Percentiles rank a stretch among this genome's conserved stretches.
Conservation (phyloP, 2,113 vertebrate genomes). For the Poecile atricapillus region DNA sequence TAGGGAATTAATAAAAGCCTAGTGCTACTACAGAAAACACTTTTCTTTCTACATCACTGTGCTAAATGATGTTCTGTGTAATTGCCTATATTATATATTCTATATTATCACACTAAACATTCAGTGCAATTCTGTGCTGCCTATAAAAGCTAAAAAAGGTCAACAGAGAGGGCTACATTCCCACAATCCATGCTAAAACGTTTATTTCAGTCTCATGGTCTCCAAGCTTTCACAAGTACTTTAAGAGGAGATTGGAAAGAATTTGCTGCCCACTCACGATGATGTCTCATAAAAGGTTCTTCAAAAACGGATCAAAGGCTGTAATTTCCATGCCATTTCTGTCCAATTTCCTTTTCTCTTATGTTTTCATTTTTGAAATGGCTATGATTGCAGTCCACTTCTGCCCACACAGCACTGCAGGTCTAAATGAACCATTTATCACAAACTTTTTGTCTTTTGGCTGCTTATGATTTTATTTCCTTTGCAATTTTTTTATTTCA, state of each 20-base stretch:
- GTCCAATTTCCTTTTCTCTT: conserved; percentile 78
- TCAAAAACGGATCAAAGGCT: conserved; percentile 75
- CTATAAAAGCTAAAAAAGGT: conserved; percentile 53
- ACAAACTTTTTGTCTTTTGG: conserved; percentile 74
- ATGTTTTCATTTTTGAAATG: conserved; percentile 77
- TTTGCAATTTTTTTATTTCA: conserved; percentile 63
- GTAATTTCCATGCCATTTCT: conserved; percentile 80
- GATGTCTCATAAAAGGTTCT: conserved; percentile 72
- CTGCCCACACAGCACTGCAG: conserved; percentile 74
- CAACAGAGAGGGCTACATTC: conserved; percentile 25
- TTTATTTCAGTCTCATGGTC: conserved; percentile 63
- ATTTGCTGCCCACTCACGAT: conserved; percentile 70
- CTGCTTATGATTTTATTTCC: conserved; percentile 72
- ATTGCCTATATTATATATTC: not conserved
- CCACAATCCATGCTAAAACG: conserved; percentile 51
- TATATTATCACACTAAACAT: conserved; percentile 32
- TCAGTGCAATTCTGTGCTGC: conserved; percentile 39
- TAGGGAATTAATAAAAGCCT: not conserved
- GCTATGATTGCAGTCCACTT: conserved; percentile 79
- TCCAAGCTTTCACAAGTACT: conserved; percentile 66
- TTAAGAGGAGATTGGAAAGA: conserved; percentile 68
- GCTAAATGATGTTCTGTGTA: not conserved
- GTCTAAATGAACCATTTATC: conserved; percentile 77
- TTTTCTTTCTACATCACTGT: not conserved
- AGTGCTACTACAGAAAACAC: conserved; percentile 11